Conservation (phyloP, 2,888 invertebrate species). For the Hypercompe scribonia region DNA sequence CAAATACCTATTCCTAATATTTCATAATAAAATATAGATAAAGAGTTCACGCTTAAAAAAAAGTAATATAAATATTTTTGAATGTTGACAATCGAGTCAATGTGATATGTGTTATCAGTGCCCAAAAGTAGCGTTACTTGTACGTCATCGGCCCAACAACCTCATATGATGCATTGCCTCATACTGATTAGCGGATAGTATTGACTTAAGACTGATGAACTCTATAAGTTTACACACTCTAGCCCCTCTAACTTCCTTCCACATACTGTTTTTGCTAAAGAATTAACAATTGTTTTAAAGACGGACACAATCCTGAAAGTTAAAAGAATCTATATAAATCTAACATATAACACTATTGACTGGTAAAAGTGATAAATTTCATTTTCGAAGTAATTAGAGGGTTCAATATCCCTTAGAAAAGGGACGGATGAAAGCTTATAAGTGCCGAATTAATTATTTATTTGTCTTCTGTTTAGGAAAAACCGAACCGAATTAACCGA, state of each 20-base stretch:
- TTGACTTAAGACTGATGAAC: background rate
- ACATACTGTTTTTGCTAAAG: background rate
- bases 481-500: too few relatives aligned
- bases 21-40: constrained; percentile 28
- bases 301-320: too few relatives aligned
- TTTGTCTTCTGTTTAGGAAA: background rate
- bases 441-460: background rate
- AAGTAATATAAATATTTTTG: constrained; percentile 27
- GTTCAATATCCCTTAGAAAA: background rate
- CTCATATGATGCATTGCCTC: background rate
- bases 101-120: constrained; percentile 29
- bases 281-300: background rate
- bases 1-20: constrained; percentile 24
- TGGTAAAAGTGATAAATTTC: background rate
- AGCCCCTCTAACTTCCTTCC: background rate
- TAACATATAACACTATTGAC: too few relatives aligned
- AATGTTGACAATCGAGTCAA: constrained; percentile 17
- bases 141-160: constrained; percentile 37
- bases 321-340: too few relatives aligned
- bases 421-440: background rate
- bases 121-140: constrained; percentile 17
- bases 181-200: background rate
- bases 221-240: background rate
- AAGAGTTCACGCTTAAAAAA: constrained; percentile 28
- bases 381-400: background rate